Evolutionary conservation across 2,888 invertebrate genomes (phyloP).

Genomic region (Phlogophora meticulosa): DNA sequence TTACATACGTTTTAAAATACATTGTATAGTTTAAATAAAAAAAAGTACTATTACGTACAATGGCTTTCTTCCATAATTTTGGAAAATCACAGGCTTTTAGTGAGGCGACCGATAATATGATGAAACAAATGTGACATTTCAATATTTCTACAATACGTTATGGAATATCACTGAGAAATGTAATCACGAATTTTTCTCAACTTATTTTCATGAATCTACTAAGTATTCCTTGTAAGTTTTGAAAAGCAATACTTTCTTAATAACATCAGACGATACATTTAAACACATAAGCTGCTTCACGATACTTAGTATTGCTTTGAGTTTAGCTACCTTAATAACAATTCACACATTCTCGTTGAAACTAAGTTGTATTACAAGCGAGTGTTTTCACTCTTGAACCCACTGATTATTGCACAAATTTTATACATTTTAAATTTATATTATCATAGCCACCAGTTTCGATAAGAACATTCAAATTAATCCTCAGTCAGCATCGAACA

Average conservation of each 20-base stretch:
- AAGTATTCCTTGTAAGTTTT: neutral
- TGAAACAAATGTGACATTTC: neutral
- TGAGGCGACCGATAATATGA: conserved; percentile 46
- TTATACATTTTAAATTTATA: neutral
- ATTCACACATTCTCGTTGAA: neutral
- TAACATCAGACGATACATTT: neutral
- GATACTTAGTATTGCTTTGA: neutral
- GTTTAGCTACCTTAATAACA: neutral
- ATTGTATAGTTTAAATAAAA: conserved; percentile 39
- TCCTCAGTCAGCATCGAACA: no score
- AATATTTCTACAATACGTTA: neutral
- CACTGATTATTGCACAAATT: neutral
- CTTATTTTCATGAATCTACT: no score
- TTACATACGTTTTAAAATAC: conserved; percentile 52
- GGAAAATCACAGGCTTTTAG: conserved; percentile 41
- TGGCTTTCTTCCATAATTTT: conserved; percentile 26
- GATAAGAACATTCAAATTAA: neutral
- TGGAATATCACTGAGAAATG: neutral
- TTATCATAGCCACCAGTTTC: neutral
- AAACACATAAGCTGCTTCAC: neutral
- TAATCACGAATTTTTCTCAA: neutral
- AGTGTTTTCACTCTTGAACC: conserved; percentile 8
- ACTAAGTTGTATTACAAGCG: neutral
- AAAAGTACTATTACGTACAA: conserved; percentile 38
- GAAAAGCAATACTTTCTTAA: neutral